phyloP scores from a whole-genome alignment of 2,888 invertebrate genomes.

The Drosophila flavopinicola region DNA sequence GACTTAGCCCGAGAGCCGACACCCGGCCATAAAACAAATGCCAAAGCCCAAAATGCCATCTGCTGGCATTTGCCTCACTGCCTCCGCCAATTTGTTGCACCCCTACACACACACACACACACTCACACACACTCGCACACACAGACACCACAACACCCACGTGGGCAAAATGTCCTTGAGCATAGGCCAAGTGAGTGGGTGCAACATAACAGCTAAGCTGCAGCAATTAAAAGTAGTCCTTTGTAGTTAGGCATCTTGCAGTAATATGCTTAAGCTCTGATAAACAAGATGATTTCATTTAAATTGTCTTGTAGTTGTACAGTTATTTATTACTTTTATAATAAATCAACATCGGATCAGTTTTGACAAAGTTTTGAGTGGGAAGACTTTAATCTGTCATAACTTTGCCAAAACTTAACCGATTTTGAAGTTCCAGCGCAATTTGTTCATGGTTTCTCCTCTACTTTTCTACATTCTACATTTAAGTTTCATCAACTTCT shows the following conservation, averaged over 20 bases:
- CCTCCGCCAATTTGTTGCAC: constrained; percentile 44
- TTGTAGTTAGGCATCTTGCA: not conserved
- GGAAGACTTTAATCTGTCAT: too few relatives aligned
- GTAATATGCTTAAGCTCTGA: not conserved
- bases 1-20: constrained; percentile 14
- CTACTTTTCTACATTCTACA: too few relatives aligned
- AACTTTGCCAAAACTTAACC: too few relatives aligned
- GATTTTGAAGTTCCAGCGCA: too few relatives aligned
- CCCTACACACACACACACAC: not conserved
- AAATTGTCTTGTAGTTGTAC: too few relatives aligned
- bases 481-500: too few relatives aligned
- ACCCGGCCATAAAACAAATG: constrained; percentile 63
- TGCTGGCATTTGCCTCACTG: constrained; percentile 57
- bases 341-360: too few relatives aligned
- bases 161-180: not conserved
- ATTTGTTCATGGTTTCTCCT: too few relatives aligned
- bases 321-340: too few relatives aligned
- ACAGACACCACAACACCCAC: constrained; percentile 3
- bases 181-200: not conserved
- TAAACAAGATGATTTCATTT: too few relatives aligned
- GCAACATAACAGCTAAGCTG: not conserved
- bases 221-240: not conserved
- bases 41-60: constrained; percentile 56
- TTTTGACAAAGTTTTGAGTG: too few relatives aligned
- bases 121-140: not conserved